phyloP scores from a whole-genome alignment of 2,797 vertebrate genomes.

The Prunella strophiata region DNA sequence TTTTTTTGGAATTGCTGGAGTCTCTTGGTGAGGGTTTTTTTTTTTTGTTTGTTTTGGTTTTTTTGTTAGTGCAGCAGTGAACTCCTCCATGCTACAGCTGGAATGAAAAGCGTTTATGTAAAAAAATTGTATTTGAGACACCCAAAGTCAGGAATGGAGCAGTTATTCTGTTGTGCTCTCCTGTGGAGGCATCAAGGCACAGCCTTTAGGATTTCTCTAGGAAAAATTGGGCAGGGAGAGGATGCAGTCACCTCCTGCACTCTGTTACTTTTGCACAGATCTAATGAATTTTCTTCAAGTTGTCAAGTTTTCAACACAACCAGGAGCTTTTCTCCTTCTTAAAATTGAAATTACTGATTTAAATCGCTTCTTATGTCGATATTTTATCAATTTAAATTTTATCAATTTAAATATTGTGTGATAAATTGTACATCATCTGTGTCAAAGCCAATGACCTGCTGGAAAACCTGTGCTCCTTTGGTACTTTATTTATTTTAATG shows the following conservation, averaged over 20 bases:
- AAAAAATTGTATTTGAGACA: not conserved
- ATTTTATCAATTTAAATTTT: not conserved
- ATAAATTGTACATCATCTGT: not conserved
- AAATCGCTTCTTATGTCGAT: not conserved
- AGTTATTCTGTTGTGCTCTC: not conserved
- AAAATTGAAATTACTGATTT: not conserved
- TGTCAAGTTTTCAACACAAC: slow-evolving; percentile 6
- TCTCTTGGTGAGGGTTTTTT: not conserved
- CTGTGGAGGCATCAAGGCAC: not conserved
- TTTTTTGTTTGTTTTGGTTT: not conserved
- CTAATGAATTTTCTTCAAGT: slow-evolving; percentile 25
- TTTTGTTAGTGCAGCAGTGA: not conserved
- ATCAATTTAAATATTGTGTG: not conserved
- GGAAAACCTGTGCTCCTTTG: not conserved
- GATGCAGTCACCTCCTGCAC: not conserved
- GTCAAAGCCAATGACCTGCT: not conserved
- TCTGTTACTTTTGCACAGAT: slow-evolving; percentile 9
- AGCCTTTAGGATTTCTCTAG: not conserved
- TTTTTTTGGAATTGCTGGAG: not conserved
- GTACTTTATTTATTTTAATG: not conserved
- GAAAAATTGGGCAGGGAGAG: not conserved
- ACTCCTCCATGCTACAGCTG: not conserved
- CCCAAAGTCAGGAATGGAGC: not conserved
- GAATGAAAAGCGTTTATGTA: not conserved
- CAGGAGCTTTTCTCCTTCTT: not conserved